These are phyloP conservation scores for Cerastis leucographa DNA, from an alignment of 2,888 invertebrate species.

Conservation along the genomic window DNA sequence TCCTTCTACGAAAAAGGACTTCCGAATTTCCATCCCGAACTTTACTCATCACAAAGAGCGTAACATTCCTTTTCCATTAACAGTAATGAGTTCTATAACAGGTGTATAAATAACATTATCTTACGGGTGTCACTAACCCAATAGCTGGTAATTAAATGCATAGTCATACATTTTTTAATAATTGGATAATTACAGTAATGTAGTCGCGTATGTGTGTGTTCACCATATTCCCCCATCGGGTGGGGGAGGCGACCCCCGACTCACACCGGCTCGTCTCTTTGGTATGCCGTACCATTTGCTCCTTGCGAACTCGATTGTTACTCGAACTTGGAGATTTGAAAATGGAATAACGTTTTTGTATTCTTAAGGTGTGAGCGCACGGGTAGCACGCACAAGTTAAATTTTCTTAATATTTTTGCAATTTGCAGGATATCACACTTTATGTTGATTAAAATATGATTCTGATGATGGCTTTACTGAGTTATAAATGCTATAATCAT, in stretches of 20 bases:
- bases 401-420: too few species aligned
- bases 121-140: slow-evolving; percentile 60
- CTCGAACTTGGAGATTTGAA: slow-evolving; percentile 61
- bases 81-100: slow-evolving; percentile 43
- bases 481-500: too few species aligned
- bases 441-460: too few species aligned
- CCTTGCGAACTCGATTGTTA: slow-evolving; percentile 62
- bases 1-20: slow-evolving; percentile 46
- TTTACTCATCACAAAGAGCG: slow-evolving; percentile 27
- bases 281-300: slow-evolving; percentile 74
- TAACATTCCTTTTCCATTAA: slow-evolving; percentile 49
- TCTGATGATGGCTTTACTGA: too few species aligned
- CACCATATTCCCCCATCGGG: slow-evolving; percentile 82
- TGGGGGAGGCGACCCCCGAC: slow-evolving; percentile 70
- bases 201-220: slow-evolving; percentile 82
- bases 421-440: too few species aligned
- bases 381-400: too few species aligned
- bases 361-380: not conserved
- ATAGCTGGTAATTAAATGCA: slow-evolving; percentile 68
- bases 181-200: slow-evolving; percentile 90
- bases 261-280: slow-evolving; percentile 75
- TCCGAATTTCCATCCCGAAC: slow-evolving; percentile 34
- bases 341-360: not conserved
- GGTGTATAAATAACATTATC: slow-evolving; percentile 52
- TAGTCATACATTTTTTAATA: slow-evolving; percentile 79